These are phyloP conservation scores for Mastacembelus armatus DNA, from an alignment of 2,797 vertebrate genomes.

Conservation along the genomic window DNA sequence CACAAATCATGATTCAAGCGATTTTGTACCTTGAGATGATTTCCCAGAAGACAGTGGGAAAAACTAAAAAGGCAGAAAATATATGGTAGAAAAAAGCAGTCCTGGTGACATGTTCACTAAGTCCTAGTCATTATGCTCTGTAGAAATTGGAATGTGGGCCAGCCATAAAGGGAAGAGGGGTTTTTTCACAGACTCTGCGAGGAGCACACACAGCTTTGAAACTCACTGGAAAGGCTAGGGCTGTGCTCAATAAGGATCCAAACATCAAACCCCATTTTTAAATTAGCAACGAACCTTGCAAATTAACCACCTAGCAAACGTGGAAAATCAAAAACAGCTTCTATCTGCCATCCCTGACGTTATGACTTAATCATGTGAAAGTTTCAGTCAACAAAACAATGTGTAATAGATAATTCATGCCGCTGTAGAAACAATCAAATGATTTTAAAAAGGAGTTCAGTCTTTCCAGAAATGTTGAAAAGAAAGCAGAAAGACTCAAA, in stretches of 20 bases:
- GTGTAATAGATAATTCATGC: conserved; percentile 74
- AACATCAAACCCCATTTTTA: conserved; percentile 76
- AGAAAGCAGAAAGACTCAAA: conserved; percentile 20
- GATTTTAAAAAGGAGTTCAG: conserved; percentile 47
- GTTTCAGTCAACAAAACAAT: conserved; percentile 74
- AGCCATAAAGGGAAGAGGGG: conserved; percentile 54
- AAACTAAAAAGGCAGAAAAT: conserved; percentile 66
- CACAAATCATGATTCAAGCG: conserved; percentile 46
- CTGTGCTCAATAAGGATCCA: conserved; percentile 47
- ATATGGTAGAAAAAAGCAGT: conserved; percentile 40
- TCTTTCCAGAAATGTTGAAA: conserved; percentile 39
- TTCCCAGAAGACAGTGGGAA: conserved; percentile 69
- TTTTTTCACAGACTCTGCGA: conserved; percentile 66
- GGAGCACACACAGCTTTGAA: conserved; percentile 69
- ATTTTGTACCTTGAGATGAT: conserved; percentile 58
- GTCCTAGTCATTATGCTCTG: conserved; percentile 73
- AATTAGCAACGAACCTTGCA: conserved; percentile 72
- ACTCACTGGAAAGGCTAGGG: conserved; percentile 57
- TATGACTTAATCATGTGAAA: conserved; percentile 74
- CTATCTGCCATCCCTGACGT: conserved; percentile 52
- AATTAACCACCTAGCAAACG: conserved; percentile 75
- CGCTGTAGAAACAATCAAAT: conserved; percentile 50
- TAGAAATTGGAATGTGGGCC: conserved; percentile 69
- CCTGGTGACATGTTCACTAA: conserved; percentile 60
- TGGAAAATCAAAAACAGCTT: conserved; percentile 66